Conservation (phyloP, 2,113 vertebrate genomes). For the Pachycephala philippinensis region DNA sequence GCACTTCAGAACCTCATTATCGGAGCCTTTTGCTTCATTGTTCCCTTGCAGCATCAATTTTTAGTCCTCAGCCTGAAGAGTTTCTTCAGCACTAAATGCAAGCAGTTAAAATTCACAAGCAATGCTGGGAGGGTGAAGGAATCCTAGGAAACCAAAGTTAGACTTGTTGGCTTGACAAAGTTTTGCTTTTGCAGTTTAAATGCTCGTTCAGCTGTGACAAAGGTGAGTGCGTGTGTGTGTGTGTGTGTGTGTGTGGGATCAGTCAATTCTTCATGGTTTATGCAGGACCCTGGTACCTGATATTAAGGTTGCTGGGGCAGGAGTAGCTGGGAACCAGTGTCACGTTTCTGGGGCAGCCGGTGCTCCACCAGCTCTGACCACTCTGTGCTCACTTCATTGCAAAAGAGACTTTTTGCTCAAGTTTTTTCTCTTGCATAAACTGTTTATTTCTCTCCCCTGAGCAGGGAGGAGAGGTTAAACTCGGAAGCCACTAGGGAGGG, state of each 20-base stretch:
- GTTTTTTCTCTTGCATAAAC: not conserved
- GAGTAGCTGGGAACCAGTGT: not conserved
- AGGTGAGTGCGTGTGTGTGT: not conserved
- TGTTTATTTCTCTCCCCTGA: conserved; percentile 53
- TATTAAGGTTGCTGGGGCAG: not conserved
- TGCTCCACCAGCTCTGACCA: not conserved
- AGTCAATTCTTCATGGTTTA: conserved; percentile 18
- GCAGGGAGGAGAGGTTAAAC: conserved; percentile 60
- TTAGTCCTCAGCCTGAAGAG: not conserved
- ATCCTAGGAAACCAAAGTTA: not conserved
- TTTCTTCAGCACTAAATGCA: not conserved
- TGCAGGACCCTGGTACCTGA: conserved; percentile 23
- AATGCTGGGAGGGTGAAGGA: not conserved
- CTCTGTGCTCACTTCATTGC: not conserved
- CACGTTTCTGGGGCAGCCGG: conserved; percentile 15
- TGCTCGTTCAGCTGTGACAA: accelerated
- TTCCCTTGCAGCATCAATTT: not conserved
- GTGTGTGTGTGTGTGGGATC: not conserved
- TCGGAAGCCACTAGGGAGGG: conserved; percentile 44
- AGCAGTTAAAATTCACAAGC: not conserved
- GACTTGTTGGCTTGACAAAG: not conserved
- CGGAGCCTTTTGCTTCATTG: not conserved
- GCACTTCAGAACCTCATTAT: not conserved
- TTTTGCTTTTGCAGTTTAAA: not conserved
- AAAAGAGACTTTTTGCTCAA: conserved; percentile 7